These are phyloP conservation scores for Tenthredo amoena DNA, from an alignment of 2,888 invertebrate genomes.

Conservation along the genomic window DNA sequence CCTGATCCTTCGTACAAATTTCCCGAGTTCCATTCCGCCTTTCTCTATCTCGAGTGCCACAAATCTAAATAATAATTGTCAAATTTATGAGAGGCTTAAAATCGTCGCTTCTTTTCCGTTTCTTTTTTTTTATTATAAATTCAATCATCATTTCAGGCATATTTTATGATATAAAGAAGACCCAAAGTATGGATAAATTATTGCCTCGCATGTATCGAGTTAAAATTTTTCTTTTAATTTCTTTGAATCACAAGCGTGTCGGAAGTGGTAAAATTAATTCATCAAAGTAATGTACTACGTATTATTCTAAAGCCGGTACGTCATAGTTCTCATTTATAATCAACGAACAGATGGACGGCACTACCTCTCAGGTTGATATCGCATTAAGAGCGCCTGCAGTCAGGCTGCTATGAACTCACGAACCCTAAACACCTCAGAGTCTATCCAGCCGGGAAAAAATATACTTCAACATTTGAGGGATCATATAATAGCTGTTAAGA, in stretches of 20 bases:
- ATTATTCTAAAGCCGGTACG: slow-evolving; percentile 2
- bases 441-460: background rate
- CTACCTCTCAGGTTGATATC: background rate
- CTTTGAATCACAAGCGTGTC: background rate
- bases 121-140: background rate
- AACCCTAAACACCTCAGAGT: background rate
- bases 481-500: background rate
- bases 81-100: slow-evolving; percentile 1
- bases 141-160: background rate
- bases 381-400: background rate
- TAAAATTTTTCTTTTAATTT: background rate
- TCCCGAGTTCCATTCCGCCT: slow-evolving; percentile 1
- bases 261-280: background rate
- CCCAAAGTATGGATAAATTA: background rate
- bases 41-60: background rate
- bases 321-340: background rate
- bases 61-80: slow-evolving; percentile 39
- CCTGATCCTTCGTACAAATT: slow-evolving; percentile 44
- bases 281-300: background rate
- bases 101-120: background rate
- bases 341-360: background rate
- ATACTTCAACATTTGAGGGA: background rate
- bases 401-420: slow-evolving; percentile 2
- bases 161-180: background rate
- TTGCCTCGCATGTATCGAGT: background rate